Evolutionary conservation across 2,113 vertebrate genomes (phyloP).

Genomic region (Dipodomys merriami): DNA sequence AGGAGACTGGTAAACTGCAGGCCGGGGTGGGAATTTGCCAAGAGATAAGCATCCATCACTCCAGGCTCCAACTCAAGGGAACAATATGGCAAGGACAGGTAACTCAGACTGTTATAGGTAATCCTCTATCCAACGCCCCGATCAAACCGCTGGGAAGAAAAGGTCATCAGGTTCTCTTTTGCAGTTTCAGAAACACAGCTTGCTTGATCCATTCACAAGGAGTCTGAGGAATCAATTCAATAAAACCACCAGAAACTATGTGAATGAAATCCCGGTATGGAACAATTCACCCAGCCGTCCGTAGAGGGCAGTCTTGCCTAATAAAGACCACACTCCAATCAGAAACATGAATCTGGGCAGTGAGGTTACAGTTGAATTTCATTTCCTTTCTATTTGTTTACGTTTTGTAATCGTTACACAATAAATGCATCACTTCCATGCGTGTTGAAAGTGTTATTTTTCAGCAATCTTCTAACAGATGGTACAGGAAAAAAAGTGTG

Average conservation of each 20-base stretch:
- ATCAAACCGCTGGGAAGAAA: background rate
- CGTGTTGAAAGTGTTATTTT: background rate
- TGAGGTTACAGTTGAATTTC: background rate
- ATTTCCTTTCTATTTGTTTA: background rate
- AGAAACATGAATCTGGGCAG: background rate
- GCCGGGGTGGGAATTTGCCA: background rate
- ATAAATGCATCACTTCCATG: background rate
- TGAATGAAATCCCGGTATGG: background rate
- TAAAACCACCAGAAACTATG: background rate
- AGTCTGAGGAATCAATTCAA: background rate
- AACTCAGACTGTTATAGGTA: background rate
- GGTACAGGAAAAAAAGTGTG: background rate
- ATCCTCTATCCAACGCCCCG: background rate
- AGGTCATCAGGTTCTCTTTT: background rate
- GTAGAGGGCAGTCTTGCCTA: conserved; percentile 49
- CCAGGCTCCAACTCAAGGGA: background rate
- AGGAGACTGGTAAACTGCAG: background rate
- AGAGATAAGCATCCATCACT: background rate
- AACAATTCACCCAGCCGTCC: background rate
- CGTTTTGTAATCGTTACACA: background rate
- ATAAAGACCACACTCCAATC: background rate
- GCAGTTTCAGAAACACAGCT: background rate
- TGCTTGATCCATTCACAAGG: background rate
- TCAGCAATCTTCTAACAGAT: conserved; percentile 15
- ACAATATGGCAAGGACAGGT: background rate